Evolutionary conservation across 2,113 vertebrate species (phyloP).

Genomic region (Alligator sinensis): DNA sequence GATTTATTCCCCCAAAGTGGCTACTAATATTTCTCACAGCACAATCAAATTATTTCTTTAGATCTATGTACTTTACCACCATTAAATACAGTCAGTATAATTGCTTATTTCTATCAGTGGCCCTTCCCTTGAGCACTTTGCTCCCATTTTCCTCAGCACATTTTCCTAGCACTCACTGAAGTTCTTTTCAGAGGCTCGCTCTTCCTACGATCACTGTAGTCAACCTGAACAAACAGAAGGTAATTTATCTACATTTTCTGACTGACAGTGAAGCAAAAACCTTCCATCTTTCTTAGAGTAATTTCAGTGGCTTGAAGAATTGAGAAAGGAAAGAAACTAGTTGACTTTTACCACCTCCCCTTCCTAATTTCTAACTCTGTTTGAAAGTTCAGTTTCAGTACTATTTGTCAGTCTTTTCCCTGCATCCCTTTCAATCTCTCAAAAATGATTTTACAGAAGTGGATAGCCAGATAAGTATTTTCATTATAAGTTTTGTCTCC

Average conservation of each 20-base stretch:
- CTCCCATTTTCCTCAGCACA: background rate
- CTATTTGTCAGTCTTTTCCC: background rate
- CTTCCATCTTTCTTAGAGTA: background rate
- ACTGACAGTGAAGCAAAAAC: background rate
- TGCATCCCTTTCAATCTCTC: background rate
- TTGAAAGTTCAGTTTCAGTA: background rate
- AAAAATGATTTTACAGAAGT: background rate
- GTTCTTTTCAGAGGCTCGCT: background rate
- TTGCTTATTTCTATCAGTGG: background rate
- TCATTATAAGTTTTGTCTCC: background rate
- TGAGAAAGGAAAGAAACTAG: background rate
- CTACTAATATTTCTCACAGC: background rate
- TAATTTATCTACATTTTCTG: background rate
- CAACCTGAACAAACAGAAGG: background rate
- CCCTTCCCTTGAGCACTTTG: background rate
- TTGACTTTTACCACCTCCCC: background rate
- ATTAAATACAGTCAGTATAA: background rate
- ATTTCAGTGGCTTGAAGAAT: accelerated
- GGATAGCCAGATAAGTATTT: background rate
- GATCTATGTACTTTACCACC: background rate
- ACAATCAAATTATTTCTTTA: background rate
- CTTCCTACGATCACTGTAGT: background rate
- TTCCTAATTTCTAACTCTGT: background rate
- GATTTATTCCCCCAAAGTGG: background rate
- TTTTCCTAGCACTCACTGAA: background rate